Base-by-base conservation (phyloP, 2,797 vertebrate genomes). In the Denticeps clupeoides region DNA sequence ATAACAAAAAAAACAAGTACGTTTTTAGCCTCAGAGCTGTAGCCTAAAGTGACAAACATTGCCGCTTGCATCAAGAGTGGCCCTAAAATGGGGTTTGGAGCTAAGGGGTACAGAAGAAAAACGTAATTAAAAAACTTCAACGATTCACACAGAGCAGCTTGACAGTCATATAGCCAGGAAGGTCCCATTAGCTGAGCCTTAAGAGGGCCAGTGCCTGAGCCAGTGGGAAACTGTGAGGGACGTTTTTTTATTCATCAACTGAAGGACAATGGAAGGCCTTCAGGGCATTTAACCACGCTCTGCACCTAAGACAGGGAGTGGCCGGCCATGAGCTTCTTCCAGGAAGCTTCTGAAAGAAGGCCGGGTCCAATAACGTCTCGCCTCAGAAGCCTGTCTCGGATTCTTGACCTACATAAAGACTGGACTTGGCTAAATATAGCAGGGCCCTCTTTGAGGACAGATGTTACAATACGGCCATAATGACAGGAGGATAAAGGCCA, bases 331-430 rank as follows among this genome's bases (percentile, higher is more conserved):
- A 52, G 19, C 21, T 60, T 66, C 29, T 45, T 45, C 25, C 41
- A 50, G 27, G 45, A 57, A 56, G 47, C 43, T 21, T 38, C 33
- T 37, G 31, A 32, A 32, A 31, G 31, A 32, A 32, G 13, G 6
- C n/a, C 23, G 24, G 4, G 7, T 15, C 29, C 50, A 32, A 51
- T 52, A 18, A 51, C 6, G 27, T 51, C 50, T 56, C 41, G 22
- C 35, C 44, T 21, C 47, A 58, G 24, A 47, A 58, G 56, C 38
- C 48, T 26, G 62, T 57, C 63, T 61, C 55, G 18, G 52, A 65
- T 74, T 74, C 61, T 62, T 82, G 80, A 75, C 81, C 81, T 72
- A 82, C 66, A 77, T 80, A 73, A 70, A 64, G 35, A 51, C 64
- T 52, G 65, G 66, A 68, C 53, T 53, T 35, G 43, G 65, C 68